phyloP scores from a whole-genome alignment of 2,888 invertebrate genomes.

The Eristalis pertinax region DNA sequence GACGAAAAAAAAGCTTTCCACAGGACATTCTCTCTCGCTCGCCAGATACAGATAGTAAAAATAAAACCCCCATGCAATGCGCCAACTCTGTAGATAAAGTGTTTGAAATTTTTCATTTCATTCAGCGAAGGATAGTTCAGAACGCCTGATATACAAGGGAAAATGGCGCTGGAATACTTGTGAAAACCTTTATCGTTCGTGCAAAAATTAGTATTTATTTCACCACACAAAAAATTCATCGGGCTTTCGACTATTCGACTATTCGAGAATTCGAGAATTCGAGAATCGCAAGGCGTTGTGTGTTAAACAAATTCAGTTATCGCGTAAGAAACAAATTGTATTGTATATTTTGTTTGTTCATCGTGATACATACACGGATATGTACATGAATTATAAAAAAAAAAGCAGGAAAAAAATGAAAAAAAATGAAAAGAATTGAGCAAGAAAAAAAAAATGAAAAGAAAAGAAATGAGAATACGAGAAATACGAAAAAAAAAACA shows the following conservation, averaged over 20 bases:
- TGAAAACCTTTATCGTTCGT: conserved; percentile 65
- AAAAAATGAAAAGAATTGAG: too few relatives aligned
- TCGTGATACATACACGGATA: neutral
- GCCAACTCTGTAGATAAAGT: conserved; percentile 67
- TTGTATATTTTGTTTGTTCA: neutral
- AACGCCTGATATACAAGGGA: conserved; percentile 57
- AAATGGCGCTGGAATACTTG: conserved; percentile 70
- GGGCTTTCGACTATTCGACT: neutral
- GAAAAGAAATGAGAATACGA: conserved; percentile 13
- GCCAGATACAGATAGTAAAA: conserved; percentile 72
- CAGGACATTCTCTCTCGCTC: conserved; percentile 39
- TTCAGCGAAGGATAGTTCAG: conserved; percentile 63
- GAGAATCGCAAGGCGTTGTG: conserved; percentile 12
- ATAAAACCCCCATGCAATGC: conserved; percentile 51
- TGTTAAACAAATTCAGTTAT: neutral
- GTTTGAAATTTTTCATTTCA: conserved; percentile 67
- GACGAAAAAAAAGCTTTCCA: conserved; percentile 65
- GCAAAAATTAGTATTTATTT: conserved; percentile 37
- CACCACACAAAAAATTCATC: conserved; percentile 1
- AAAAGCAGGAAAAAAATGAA: neutral
- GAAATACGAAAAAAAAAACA: neutral
- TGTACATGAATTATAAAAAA: neutral
- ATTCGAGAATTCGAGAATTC: neutral
- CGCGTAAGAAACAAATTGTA: neutral
- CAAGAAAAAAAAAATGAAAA: conserved; percentile 8